Conservation (phyloP, 2,888 invertebrate species). For the Microchrysa polita region DNA sequence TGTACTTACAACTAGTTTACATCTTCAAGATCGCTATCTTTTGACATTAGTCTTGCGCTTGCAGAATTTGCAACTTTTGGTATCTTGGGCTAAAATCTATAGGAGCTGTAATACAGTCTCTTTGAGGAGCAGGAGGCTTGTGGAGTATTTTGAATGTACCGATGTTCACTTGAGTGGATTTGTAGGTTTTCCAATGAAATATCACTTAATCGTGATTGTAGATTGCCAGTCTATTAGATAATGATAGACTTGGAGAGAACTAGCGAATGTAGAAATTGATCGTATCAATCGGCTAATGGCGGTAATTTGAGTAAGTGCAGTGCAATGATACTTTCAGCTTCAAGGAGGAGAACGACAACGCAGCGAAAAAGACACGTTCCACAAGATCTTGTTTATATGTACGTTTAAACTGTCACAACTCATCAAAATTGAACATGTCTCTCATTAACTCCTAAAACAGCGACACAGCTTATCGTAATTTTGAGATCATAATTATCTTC, state of each 20-base stretch:
- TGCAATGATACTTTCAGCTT: not conserved
- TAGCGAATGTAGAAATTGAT: not conserved
- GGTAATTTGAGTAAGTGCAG: not conserved
- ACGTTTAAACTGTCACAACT: conserved; percentile 7
- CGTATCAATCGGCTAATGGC: not conserved
- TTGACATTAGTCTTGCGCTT: conserved; percentile 37
- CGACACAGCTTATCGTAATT: not conserved
- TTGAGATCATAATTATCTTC: conserved; percentile 38
- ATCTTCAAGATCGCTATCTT: conserved; percentile 35
- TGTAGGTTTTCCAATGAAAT: conserved; percentile 16
- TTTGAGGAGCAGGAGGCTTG: too few relatives aligned
- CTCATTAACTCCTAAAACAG: conserved; percentile 7
- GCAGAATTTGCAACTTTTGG: conserved; percentile 7
- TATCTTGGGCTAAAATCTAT: not conserved
- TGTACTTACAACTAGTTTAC: conserved; percentile 38
- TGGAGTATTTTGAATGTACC: not conserved
- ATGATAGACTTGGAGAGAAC: conserved; percentile 1
- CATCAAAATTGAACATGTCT: conserved; percentile 12
- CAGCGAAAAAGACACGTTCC: not conserved
- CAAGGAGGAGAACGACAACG: not conserved
- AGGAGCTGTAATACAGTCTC: not conserved
- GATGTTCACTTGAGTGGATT: conserved; percentile 16
- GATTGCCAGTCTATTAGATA: conserved; percentile 9
- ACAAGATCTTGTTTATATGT: conserved; percentile 5
- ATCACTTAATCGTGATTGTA: conserved; percentile 19